These are phyloP conservation scores for Escarpia spicata DNA, from an alignment of 2,888 invertebrate genomes.

Conservation along the genomic window DNA sequence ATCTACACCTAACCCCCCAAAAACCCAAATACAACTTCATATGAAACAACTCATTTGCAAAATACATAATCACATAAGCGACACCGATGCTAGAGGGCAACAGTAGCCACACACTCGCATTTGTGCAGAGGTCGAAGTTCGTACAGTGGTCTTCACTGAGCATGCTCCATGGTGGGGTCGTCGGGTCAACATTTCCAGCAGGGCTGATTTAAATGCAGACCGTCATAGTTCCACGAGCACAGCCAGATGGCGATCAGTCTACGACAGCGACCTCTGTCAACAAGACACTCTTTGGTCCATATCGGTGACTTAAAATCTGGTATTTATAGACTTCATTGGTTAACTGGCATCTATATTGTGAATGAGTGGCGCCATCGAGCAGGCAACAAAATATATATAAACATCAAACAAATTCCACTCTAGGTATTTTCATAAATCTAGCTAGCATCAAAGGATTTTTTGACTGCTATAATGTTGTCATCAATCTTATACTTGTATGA, in stretches of 20 bases:
- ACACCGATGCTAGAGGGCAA: background rate
- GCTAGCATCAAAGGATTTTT: too few relatives aligned
- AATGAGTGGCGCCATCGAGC: too few relatives aligned
- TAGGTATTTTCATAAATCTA: too few relatives aligned
- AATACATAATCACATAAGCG: background rate
- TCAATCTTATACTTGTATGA: too few relatives aligned
- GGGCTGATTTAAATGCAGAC: background rate
- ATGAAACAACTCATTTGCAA: background rate
- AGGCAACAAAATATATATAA: too few relatives aligned
- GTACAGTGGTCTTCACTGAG: slow-evolving; percentile 5
- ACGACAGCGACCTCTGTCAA: background rate
- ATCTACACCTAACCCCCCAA: background rate
- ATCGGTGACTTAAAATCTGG: too few relatives aligned
- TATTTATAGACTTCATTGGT: too few relatives aligned
- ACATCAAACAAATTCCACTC: too few relatives aligned
- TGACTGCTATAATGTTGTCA: too few relatives aligned
- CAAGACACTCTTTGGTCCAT: too few relatives aligned
- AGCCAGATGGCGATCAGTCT: background rate
- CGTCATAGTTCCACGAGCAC: slow-evolving; percentile 16
- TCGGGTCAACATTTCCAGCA: background rate
- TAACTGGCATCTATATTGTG: too few relatives aligned
- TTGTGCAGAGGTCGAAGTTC: background rate
- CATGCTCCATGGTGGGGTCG: background rate
- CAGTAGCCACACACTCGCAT: background rate
- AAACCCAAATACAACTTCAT: background rate